Conservation (phyloP, 2,888 invertebrate species). For the Trypoxylon attenuatum region DNA sequence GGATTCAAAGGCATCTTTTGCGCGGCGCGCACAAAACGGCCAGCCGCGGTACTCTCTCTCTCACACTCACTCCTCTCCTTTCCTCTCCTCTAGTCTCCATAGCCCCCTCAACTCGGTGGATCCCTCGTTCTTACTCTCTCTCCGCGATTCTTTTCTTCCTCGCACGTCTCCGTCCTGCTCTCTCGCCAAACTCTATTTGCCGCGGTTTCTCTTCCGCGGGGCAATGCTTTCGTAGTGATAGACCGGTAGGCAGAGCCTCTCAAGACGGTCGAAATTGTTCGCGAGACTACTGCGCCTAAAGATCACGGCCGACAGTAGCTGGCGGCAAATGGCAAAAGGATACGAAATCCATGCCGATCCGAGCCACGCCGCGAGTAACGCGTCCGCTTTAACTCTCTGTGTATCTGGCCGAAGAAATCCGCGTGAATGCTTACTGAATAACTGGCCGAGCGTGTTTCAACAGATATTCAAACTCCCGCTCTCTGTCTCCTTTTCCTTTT, state of each 20-base stretch:
- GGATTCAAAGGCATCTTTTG: conserved; percentile 75
- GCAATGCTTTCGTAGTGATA: conserved; percentile 5
- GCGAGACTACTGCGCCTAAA: too few species aligned
- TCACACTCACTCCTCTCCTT: conserved; percentile 7
- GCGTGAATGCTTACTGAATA: conserved; percentile 38
- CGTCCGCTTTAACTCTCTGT: not conserved
- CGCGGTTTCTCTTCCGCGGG: conserved; percentile 16
- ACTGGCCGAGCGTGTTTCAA: conserved; percentile 19
- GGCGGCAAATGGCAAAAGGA: conserved; percentile 18
- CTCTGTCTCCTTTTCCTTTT: too few species aligned
- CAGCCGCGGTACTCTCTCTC: conserved; percentile 50
- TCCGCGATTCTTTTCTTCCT: conserved; percentile 25
- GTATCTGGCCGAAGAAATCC: conserved; percentile 24
- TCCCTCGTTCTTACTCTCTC: conserved; percentile 11
- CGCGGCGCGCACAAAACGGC: conserved; percentile 70
- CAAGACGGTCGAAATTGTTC: too few species aligned
- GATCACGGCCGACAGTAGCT: not conserved
- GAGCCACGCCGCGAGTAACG: conserved; percentile 31
- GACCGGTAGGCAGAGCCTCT: too few species aligned
- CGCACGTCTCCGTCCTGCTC: conserved; percentile 19
- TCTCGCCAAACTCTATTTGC: conserved; percentile 16
- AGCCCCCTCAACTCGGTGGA: not conserved
- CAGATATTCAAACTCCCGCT: conserved; percentile 19
- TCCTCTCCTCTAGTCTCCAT: conserved; percentile 5
- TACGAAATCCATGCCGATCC: conserved; percentile 46